Evolutionary conservation across 2,888 invertebrate genomes (phyloP).

Genomic region (Exephanes ischioxanthus): DNA sequence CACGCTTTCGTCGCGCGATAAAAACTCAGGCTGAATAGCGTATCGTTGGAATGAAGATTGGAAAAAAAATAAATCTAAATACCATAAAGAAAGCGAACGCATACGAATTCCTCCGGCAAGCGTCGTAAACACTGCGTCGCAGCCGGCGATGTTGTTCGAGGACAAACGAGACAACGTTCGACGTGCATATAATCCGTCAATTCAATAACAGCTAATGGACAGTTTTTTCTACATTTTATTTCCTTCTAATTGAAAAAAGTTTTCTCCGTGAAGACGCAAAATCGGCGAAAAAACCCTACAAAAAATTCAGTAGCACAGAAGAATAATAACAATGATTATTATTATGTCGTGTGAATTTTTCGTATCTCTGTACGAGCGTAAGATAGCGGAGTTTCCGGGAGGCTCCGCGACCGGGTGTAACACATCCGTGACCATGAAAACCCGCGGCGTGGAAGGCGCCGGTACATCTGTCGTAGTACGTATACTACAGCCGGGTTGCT

Average conservation of each 20-base stretch:
- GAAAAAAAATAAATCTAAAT: conserved; percentile 7
- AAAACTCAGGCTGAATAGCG: conserved; percentile 5
- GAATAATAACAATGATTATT: no score
- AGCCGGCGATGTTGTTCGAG: neutral
- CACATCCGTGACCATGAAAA: conserved; percentile 65
- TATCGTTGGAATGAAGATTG: neutral
- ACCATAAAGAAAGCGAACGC: neutral
- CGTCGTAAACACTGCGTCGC: neutral
- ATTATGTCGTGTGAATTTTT: neutral
- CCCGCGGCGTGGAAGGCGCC: conserved; percentile 16
- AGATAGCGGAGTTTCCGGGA: conserved; percentile 27
- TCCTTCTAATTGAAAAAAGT: no score
- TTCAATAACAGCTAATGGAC: neutral
- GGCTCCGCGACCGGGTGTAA: conserved; percentile 51
- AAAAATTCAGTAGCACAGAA: no score
- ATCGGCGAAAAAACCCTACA: no score
- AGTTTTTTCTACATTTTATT: no score
- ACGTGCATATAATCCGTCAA: neutral
- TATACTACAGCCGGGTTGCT: conserved; percentile 35
- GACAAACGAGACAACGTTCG: conserved; percentile 6
- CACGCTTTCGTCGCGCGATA: conserved; percentile 24
- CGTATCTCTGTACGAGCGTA: neutral
- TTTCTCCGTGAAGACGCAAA: no score
- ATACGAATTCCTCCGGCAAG: neutral
- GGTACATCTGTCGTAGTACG: conserved; percentile 45